Conservation (phyloP, 2,888 invertebrate genomes). For the Acanthoscelides obtectus region DNA sequence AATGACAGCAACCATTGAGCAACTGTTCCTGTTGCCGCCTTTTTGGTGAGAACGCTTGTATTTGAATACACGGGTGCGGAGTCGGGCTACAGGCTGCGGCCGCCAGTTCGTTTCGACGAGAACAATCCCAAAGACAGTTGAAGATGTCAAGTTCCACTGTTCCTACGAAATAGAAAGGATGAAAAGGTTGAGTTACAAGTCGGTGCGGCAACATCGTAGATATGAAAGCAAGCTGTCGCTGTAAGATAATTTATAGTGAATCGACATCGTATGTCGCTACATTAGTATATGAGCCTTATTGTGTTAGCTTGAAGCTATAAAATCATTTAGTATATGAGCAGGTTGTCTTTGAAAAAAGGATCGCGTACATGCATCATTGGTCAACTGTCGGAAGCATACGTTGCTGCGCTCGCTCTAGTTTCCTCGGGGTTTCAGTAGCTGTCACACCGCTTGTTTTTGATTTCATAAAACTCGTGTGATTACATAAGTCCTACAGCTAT, state of each 20-base stretch:
- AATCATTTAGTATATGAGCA: neutral
- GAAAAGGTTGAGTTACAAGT: no score
- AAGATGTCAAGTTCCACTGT: no score
- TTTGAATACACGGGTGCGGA: no score
- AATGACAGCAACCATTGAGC: no score
- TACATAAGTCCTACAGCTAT: neutral
- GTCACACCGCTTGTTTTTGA: neutral
- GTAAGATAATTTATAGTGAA: neutral
- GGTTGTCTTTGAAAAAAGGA: neutral
- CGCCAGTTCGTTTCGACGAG: no score
- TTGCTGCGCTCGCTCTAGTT: neutral
- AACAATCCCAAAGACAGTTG: no score
- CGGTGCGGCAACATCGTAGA: neutral
- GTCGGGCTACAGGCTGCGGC: no score
- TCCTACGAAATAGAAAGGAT: no score
- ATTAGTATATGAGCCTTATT: neutral
- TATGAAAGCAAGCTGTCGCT: neutral
- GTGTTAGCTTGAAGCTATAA: neutral
- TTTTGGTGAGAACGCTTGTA: no score
- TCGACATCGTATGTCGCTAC: neutral
- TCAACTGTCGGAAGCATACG: neutral
- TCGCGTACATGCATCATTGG: neutral
- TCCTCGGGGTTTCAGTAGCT: neutral
- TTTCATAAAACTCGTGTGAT: neutral
- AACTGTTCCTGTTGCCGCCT: no score